Percentiles rank a stretch among this genome's conserved stretches.
Evolutionary conservation across 2,888 invertebrate species (phyloP).

Genomic region (Azorinus chamasolen): DNA sequence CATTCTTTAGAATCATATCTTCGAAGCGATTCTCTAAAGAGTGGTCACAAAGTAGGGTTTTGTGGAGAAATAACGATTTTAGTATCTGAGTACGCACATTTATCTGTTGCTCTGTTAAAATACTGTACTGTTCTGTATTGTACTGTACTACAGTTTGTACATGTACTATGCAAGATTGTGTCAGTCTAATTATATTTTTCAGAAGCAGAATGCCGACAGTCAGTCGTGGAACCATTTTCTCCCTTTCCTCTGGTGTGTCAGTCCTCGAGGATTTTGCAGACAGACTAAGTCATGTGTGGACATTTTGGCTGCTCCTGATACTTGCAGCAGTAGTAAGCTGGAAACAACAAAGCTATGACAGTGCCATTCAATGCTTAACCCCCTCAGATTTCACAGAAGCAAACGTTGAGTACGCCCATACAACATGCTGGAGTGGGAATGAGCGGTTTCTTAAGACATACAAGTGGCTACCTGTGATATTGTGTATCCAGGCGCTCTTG

Average conservation of each 20-base stretch:
- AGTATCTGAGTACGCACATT: no score
- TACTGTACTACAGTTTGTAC: no score
- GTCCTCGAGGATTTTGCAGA: slow-evolving; percentile 53
- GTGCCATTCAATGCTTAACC: slow-evolving; percentile 41
- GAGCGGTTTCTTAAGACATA: slow-evolving; percentile 9
- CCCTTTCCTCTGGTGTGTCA: slow-evolving; percentile 29
- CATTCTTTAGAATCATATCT: no score
- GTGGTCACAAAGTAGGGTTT: no score
- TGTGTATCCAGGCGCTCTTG: slow-evolving; percentile 53
- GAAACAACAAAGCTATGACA: slow-evolving; percentile 40
- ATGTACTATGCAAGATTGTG: no score
- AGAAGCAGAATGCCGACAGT: slow-evolving; percentile 37
- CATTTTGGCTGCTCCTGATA: slow-evolving; percentile 49
- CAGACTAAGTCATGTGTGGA: slow-evolving; percentile 61
- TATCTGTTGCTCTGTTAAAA: no score
- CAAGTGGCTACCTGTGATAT: slow-evolving; percentile 54
- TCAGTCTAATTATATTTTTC: not conserved
- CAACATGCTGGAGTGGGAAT: slow-evolving; percentile 33
- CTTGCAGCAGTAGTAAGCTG: slow-evolving; percentile 40
- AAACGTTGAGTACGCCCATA: not conserved
- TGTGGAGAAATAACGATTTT: no score
- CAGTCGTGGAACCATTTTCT: slow-evolving; percentile 22
- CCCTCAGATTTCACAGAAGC: slow-evolving; percentile 38
- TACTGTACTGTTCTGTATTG: no score
- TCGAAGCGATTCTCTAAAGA: no score